Percentiles rank a stretch among this genome's conserved stretches.
phyloP scores from a whole-genome alignment of 2,113 vertebrate genomes.

The Sciurus niger region DNA sequence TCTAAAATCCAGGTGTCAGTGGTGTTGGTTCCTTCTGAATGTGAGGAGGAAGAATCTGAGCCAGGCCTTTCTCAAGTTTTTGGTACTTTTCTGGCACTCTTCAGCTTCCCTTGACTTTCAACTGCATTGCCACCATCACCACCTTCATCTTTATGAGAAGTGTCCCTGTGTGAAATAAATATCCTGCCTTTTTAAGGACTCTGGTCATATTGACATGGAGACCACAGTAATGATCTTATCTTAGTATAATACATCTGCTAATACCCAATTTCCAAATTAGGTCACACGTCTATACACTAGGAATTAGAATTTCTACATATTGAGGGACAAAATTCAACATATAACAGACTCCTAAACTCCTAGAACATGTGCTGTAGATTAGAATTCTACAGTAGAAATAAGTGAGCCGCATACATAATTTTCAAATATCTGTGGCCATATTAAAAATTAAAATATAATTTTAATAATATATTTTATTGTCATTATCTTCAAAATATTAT shows the following conservation, averaged over 20 bases:
- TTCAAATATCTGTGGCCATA: neutral
- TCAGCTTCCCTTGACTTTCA: neutral
- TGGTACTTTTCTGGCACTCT: neutral
- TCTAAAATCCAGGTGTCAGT: neutral
- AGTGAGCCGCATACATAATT: neutral
- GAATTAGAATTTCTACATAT: neutral
- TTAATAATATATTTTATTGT: neutral
- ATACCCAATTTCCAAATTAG: neutral
- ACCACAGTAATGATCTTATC: neutral
- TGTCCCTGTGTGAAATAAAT: neutral
- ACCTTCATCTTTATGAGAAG: neutral
- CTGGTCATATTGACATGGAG: neutral
- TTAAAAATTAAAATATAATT: neutral
- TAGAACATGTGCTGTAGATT: neutral
- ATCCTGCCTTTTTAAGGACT: neutral
- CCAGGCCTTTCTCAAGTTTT: too few relatives aligned
- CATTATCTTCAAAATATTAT: neutral
- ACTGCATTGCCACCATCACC: neutral
- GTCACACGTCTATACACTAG: neutral
- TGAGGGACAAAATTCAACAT: neutral
- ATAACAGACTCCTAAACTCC: neutral
- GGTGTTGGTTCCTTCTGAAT: neutral
- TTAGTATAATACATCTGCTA: neutral
- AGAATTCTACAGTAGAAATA: neutral
- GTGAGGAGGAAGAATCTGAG: neutral